Evolutionary conservation across 2,113 vertebrate genomes (phyloP), one percentile per base, ranked within the genome.

Genomic region (Brachypteracias leptosomus): DNA sequence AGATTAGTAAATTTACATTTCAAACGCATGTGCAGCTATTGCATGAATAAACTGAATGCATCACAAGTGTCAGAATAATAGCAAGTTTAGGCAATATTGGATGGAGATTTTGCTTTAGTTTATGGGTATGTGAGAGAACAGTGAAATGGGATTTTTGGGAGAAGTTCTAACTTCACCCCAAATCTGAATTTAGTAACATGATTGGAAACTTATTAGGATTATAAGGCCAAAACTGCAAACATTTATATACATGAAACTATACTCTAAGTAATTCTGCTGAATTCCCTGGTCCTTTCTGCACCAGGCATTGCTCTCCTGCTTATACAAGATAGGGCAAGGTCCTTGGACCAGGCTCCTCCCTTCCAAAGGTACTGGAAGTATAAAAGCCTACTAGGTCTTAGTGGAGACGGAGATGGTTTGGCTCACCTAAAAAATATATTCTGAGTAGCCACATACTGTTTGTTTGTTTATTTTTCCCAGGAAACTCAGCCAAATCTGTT

Each of bases 1-100:
- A 88, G 74, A 59, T 89, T 59, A 87, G 46, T 33, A 40, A 8
- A 67, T 81, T 94, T 93, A 75, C 74, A 82, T 91, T 88, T 86
- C 59, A 90, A 71, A 94, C 49, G 25, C 14, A 16, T 10, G 29
- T 66, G 14, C 42, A 18, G 59, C 25, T 89, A 25, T 11, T 87
- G 63, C 44, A 40, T 52, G 58, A 87, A 47, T 28, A 67, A 87
- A 76, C 25, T 5, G 31, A 70, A 67, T 47, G 42, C 90, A 88
- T 82, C 52, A 78, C 52, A 46, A 55, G 65, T 0, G 0, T 46
- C 61, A 80, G 61, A 55, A 67, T 42, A 81, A 49, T 73, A 82
- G 36, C 20, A 46, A 62, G n/a, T 54, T 16, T 14, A 66, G 55
- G 33, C 20, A 68, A 26, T 3, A 71, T 12, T 36, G 35, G 9